Percentiles rank a stretch among this genome's conserved stretches.
Evolutionary conservation across 2,113 vertebrate genomes (phyloP).

Genomic region (Vulpes vulpes): DNA sequence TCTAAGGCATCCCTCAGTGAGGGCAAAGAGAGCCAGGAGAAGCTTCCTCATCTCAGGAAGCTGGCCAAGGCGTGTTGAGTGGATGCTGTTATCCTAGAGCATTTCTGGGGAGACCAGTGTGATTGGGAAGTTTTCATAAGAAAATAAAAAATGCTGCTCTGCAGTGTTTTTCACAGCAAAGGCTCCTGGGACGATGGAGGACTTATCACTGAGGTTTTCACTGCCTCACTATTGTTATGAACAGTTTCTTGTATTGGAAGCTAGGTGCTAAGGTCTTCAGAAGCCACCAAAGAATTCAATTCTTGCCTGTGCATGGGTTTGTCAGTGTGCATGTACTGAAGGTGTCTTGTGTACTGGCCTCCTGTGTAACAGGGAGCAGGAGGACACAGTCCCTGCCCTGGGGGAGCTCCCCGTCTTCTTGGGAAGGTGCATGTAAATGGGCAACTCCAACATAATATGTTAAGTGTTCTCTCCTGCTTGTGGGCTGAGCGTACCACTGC

Average conservation of each 20-base stretch:
- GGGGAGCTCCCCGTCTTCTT: not conserved
- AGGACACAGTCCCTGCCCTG: not conserved
- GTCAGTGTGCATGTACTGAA: not conserved
- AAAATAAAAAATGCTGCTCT: slow-evolving; percentile 2
- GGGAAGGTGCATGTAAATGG: slow-evolving; percentile 48
- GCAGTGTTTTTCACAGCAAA: slow-evolving; percentile 2
- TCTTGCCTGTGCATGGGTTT: not conserved
- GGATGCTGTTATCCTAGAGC: not conserved
- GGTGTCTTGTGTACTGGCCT: not conserved
- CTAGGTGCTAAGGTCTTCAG: not conserved
- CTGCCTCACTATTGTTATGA: not conserved
- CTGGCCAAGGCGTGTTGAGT: not conserved
- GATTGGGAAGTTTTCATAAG: not conserved
- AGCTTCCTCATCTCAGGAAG: not conserved
- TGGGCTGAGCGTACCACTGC: slow-evolving; percentile 46
- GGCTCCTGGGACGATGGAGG: slow-evolving; percentile 2
- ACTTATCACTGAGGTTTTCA: not conserved
- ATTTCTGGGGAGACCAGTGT: not conserved
- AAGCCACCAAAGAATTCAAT: not conserved
- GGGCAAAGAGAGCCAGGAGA: not conserved
- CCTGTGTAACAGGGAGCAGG: not conserved
- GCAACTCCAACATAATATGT: slow-evolving; percentile 58
- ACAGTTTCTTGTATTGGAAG: not conserved
- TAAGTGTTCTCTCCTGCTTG: slow-evolving; percentile 63
- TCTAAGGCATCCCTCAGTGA: not conserved